Conservation (phyloP, 2,113 vertebrate species). For the Gobiocypris rarus region DNA sequence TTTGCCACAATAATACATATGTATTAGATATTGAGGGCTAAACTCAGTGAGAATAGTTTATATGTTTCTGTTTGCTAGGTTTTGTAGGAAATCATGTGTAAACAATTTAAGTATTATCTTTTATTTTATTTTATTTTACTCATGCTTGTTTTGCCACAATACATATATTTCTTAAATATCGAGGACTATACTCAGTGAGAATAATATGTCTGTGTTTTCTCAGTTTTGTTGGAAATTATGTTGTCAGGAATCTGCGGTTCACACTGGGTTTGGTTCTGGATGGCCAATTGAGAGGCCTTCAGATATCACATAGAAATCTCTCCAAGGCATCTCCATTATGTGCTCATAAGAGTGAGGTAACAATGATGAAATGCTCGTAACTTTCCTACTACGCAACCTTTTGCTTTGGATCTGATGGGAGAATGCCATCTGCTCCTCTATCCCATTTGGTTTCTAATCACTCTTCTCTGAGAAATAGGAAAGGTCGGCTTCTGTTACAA, state of each 20-base stretch:
- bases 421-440: conserved; percentile 3
- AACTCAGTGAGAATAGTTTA: too few relatives aligned
- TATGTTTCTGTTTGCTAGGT: too few relatives aligned
- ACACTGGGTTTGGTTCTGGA: not conserved
- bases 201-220: not conserved
- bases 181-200: too few relatives aligned
- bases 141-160: too few relatives aligned
- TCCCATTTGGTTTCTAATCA: not conserved
- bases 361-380: conserved; percentile 52
- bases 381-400: conserved; percentile 7
- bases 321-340: conserved; percentile 23
- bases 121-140: too few relatives aligned
- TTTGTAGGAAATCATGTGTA: too few relatives aligned
- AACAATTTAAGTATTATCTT: too few relatives aligned
- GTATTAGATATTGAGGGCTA: too few relatives aligned
- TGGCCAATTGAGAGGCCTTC: conserved; percentile 2
- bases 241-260: conserved; percentile 7
- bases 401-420: conserved; percentile 2
- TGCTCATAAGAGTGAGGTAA: conserved; percentile 43
- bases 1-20: not conserved
- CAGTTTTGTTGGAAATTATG: not conserved
- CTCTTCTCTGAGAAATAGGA: conserved; percentile 9
- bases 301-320: conserved; percentile 27
- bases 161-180: too few relatives aligned
- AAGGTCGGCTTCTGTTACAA: not conserved